phyloP scores from a whole-genome alignment of 1,140 invertebrate genomes.

The Homarus americanus region DNA sequence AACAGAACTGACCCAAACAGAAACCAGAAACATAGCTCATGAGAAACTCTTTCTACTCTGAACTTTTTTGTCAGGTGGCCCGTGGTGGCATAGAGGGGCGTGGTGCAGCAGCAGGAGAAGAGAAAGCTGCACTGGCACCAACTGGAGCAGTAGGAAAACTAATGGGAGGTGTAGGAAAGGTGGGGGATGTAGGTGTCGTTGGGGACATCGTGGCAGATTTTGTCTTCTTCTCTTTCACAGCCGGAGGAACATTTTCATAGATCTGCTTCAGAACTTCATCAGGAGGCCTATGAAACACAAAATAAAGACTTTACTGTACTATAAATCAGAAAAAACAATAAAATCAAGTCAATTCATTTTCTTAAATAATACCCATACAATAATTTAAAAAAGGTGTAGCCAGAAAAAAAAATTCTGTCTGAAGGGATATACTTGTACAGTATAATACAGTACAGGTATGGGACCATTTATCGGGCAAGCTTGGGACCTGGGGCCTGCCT shows the following conservation, averaged over 20 bases:
- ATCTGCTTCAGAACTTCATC: slow-evolving; percentile 69
- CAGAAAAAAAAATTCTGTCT: too few relatives aligned
- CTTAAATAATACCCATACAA: too few relatives aligned
- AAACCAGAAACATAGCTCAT: slow-evolving; percentile 3
- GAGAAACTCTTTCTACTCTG: slow-evolving; percentile 55
- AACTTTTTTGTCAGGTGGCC: slow-evolving; percentile 61
- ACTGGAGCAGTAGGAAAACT: slow-evolving; percentile 32
- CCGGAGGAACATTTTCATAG: slow-evolving; percentile 69
- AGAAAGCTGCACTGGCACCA: slow-evolving; percentile 6
- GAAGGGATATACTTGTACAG: too few relatives aligned
- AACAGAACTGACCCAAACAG: slow-evolving; percentile 5
- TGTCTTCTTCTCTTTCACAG: slow-evolving; percentile 70
- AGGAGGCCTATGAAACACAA: slow-evolving; percentile 53
- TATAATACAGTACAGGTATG: too few relatives aligned
- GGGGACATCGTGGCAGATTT: slow-evolving; percentile 66
- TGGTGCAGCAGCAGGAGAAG: slow-evolving; percentile 45
- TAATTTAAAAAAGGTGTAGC: too few relatives aligned
- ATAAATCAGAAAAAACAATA: too few relatives aligned
- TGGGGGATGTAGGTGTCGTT: slow-evolving; percentile 60
- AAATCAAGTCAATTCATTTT: too few relatives aligned
- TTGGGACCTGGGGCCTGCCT: too few relatives aligned
- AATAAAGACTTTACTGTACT: neutral
- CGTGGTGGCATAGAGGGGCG: slow-evolving; percentile 61
- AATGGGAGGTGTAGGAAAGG: slow-evolving; percentile 54
- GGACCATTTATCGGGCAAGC: too few relatives aligned